Evolutionary conservation across 2,797 vertebrate genomes (phyloP), one percentile per base, ranked within the genome.

Genomic region (Cyprinodon diabolis): DNA sequence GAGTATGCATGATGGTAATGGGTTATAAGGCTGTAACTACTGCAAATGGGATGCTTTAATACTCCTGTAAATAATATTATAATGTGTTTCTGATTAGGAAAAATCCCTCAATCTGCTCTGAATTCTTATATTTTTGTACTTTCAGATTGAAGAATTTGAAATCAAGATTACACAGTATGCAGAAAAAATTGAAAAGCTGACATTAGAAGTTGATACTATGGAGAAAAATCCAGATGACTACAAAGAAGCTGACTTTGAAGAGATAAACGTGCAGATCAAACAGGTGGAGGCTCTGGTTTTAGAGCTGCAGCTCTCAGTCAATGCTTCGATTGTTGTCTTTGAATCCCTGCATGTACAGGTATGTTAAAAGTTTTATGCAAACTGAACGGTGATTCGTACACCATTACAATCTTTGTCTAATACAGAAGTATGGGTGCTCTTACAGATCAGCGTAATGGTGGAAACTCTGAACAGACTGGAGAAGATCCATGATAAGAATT

Each of bases 271-370:
- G 52, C 65, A 89, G 79, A 90, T 92, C 58, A 91, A 90, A 78
- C 90, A 91, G 78, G 77, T 85, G 67, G 90, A 92, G 68, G 91
- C 89, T 49, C 79, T 91, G 62, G 77, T 92, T 47, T 48, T 76
- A 73, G 92, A 92, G 52, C 82, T 92, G 47, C 87, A 89, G 82
- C 37, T 86, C 57, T 92, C 89, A 43, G 75, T 91, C 48, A 78
- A 25, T 10, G 30, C 72, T 74, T 90, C 90, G 40, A 78, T 54
- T 10, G 43, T 58, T 52, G 52, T 85, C 78, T 88, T 91, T 1
- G 30, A 75, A 74, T 84, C 84, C 21, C 43, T 93, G 47, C 85
- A 1, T 19, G 58, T 75, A 17, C 66, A 89, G 71, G 92, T 92
- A 63, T 40, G 82, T 76, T 51, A 30, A 6, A 6, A 2, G 11